These are phyloP conservation scores for Hipparchia semele DNA, from an alignment of 2,888 invertebrate species.

Conservation along the genomic window DNA sequence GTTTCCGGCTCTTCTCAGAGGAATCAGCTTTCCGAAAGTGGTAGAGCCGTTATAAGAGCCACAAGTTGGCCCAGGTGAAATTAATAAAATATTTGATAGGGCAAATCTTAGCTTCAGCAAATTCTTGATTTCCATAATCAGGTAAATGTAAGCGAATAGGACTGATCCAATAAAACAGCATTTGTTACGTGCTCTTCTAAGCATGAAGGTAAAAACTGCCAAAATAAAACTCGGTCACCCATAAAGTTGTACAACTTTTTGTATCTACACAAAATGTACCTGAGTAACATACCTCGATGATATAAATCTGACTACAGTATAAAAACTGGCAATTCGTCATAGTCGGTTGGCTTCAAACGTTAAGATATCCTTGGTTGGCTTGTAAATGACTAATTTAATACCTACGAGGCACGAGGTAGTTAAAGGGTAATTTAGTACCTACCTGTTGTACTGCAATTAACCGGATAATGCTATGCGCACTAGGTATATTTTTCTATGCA, in stretches of 20 bases:
- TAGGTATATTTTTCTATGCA: too few species aligned
- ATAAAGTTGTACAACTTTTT: not conserved
- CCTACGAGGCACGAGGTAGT: not conserved
- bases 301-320: not conserved
- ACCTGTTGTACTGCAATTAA: too few species aligned
- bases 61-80: too few species aligned
- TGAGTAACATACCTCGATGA: not conserved
- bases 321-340: not conserved
- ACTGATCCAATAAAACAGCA: not conserved
- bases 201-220: not conserved
- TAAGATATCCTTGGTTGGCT: not conserved
- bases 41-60: too few species aligned
- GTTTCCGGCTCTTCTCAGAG: too few species aligned
- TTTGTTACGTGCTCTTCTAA: not conserved
- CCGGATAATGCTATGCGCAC: too few species aligned
- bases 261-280: not conserved
- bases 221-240: conserved; percentile 2
- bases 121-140: too few species aligned
- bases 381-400: conserved; percentile 4
- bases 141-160: too few species aligned
- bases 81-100: too few species aligned
- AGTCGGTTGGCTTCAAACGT: not conserved
- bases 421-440: too few species aligned
- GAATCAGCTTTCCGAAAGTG: too few species aligned
- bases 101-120: too few species aligned